Evolutionary conservation across 2,113 vertebrate genomes (phyloP).

Genomic region (Camelus dromedarius): DNA sequence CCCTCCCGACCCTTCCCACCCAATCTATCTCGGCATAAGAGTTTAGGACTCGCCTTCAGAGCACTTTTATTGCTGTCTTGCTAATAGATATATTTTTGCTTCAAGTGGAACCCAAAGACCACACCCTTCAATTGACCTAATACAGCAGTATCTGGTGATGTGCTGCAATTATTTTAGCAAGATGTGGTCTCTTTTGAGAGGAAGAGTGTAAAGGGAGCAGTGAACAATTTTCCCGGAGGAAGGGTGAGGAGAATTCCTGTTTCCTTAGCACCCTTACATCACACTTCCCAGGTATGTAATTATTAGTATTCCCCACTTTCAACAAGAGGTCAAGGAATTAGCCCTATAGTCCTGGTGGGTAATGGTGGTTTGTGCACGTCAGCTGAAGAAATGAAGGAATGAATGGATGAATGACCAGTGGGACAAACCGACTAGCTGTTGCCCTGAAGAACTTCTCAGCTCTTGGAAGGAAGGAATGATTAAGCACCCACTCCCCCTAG

Average conservation of each 20-base stretch:
- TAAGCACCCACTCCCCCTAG: neutral
- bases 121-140: neutral
- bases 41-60: neutral
- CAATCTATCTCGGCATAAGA: neutral
- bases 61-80: neutral
- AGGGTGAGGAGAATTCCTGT: neutral
- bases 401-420: neutral
- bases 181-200: neutral
- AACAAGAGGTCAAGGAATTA: neutral
- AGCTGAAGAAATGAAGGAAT: neutral
- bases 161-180: neutral
- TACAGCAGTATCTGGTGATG: neutral
- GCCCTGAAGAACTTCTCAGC: neutral
- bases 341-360: neutral
- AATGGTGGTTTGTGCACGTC: neutral
- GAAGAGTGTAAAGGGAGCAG: neutral
- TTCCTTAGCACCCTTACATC: neutral
- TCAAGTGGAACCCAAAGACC: neutral
- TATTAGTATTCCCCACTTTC: neutral
- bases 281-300: neutral
- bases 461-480: conserved; percentile 29
- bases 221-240: neutral
- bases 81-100: conserved; percentile 26
- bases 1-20: neutral
- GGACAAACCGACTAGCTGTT: neutral